Evolutionary conservation across 2,888 invertebrate genomes (phyloP).

Genomic region (Pasiphila rectangulata): DNA sequence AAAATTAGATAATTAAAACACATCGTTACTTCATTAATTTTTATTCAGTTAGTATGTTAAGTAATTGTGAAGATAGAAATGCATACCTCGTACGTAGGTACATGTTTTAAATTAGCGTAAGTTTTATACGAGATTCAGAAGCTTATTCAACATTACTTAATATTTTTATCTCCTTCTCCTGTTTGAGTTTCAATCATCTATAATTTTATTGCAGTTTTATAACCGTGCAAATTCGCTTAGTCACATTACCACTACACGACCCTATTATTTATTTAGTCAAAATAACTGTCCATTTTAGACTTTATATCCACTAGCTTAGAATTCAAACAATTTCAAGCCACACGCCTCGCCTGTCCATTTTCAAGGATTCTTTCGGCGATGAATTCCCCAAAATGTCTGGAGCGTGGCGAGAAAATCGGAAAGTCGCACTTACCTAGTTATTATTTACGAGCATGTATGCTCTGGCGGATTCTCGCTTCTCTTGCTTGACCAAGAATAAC

Average conservation of each 20-base stretch:
- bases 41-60: too few relatives aligned
- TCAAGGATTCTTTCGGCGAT: slow-evolving; percentile 39
- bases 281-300: slow-evolving; percentile 33
- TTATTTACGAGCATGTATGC: slow-evolving; percentile 41
- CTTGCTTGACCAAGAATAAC: slow-evolving; percentile 25
- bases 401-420: slow-evolving; percentile 39
- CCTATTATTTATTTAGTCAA: slow-evolving; percentile 49
- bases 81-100: too few relatives aligned
- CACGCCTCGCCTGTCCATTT: slow-evolving; percentile 58
- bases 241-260: slow-evolving; percentile 52
- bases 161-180: slow-evolving; percentile 7
- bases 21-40: too few relatives aligned
- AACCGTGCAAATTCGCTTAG: slow-evolving; percentile 49
- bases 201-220: slow-evolving; percentile 34
- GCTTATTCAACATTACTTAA: not conserved
- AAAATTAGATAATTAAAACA: too few relatives aligned
- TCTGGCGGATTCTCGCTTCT: slow-evolving; percentile 36
- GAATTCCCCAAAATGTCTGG: slow-evolving; percentile 69
- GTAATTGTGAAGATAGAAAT: too few relatives aligned
- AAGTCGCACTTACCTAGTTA: slow-evolving; percentile 52
- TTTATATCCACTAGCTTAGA: slow-evolving; percentile 13
- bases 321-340: slow-evolving; percentile 73
- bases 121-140: too few relatives aligned
- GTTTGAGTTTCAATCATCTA: slow-evolving; percentile 28
- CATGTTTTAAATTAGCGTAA: too few relatives aligned